These are phyloP conservation scores for Oryzias javanicus DNA, from an alignment of 2,113 vertebrate genomes.

Conservation along the genomic window DNA sequence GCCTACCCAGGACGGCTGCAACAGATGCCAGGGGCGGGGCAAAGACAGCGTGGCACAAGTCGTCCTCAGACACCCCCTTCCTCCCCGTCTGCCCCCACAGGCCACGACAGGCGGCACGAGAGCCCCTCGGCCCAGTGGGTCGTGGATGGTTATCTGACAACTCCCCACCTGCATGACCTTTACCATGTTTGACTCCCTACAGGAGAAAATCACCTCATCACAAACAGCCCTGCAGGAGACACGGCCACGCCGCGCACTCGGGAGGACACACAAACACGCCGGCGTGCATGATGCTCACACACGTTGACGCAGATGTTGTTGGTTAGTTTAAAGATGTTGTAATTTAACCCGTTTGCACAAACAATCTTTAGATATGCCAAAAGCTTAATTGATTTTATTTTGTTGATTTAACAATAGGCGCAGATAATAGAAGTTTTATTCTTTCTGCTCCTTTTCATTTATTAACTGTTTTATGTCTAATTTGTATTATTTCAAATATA, in stretches of 20 bases:
- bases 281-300: background rate
- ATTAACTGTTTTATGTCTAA: no score
- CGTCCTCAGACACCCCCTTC: conserved; percentile 51
- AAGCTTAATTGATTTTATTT: no score
- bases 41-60: conserved; percentile 73
- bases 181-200: conserved; percentile 74
- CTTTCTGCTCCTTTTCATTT: no score
- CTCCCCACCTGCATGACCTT: conserved; percentile 81
- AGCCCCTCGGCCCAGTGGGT: conserved; percentile 63
- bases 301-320: conserved; percentile 4
- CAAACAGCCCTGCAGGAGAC: conserved; percentile 62
- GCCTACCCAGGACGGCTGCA: conserved; percentile 47
- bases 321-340: background rate
- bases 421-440: no score
- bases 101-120: conserved; percentile 60
- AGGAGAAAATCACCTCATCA: conserved; percentile 69
- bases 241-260: conserved; percentile 38
- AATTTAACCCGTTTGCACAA: background rate
- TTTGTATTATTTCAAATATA: no score
- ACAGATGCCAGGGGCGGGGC: conserved; percentile 58
- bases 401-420: no score
- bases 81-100: conserved; percentile 36
- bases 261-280: conserved; percentile 26
- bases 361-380: no score
- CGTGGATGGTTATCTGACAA: conserved; percentile 69